These are phyloP conservation scores for Apis laboriosa DNA, from an alignment of 1,140 invertebrate species.

Conservation along the genomic window DNA sequence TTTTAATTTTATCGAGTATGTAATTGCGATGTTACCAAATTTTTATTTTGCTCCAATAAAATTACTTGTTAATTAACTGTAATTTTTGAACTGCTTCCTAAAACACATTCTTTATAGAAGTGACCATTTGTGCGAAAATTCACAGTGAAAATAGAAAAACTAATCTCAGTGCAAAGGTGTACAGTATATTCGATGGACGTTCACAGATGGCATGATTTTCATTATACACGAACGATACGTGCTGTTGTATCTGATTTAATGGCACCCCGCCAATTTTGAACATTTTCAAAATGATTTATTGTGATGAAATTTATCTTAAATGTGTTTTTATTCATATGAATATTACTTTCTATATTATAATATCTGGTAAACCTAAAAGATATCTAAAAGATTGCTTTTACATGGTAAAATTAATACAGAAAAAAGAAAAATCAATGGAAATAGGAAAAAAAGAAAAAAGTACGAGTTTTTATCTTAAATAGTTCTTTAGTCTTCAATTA, in stretches of 20 bases:
- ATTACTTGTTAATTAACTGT: neutral
- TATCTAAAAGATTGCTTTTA: conserved; percentile 8
- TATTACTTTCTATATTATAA: neutral
- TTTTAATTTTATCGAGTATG: neutral
- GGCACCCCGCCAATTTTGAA: conserved; percentile 21
- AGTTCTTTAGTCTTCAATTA: neutral
- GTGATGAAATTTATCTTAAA: neutral
- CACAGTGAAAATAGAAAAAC: conserved; percentile 32
- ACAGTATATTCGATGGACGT: conserved; percentile 41
- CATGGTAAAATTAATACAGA: neutral
- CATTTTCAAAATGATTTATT: conserved; percentile 3
- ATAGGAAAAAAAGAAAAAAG: neutral
- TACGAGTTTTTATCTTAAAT: conserved; percentile 15
- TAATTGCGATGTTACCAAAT: neutral
- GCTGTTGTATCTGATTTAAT: neutral
- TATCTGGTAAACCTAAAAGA: neutral
- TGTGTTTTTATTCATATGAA: neutral
- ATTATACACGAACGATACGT: neutral
- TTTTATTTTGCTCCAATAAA: neutral
- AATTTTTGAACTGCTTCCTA: neutral
- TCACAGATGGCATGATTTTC: conserved; percentile 72
- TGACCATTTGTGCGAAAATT: neutral
- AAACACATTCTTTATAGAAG: neutral
- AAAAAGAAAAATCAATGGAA: neutral
- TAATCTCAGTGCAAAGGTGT: conserved; percentile 51